These are phyloP conservation scores for Papilio machaon DNA, from an alignment of 1,140 invertebrate species.

Conservation along the genomic window DNA sequence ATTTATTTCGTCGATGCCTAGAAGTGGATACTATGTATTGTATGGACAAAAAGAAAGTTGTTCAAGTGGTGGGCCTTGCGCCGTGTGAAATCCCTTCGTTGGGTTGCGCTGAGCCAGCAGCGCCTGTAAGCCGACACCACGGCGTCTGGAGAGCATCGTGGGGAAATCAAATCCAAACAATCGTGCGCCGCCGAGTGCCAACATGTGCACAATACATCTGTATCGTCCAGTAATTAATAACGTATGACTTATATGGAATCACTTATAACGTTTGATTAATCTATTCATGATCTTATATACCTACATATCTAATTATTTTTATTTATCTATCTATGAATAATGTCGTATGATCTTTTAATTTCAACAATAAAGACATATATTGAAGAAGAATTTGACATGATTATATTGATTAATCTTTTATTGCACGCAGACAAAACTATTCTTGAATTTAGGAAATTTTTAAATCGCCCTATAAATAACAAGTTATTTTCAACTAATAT, in stretches of 20 bases:
- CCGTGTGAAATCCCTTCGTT: slow-evolving; percentile 65
- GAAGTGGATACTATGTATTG: background rate
- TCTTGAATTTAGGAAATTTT: too few species aligned
- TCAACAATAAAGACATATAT: background rate
- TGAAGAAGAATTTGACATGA: background rate
- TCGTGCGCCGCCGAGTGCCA: slow-evolving; percentile 58
- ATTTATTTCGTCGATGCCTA: background rate
- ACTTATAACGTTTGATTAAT: slow-evolving; percentile 22
- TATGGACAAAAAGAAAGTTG: background rate
- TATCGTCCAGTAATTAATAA: slow-evolving; percentile 46
- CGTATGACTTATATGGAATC: slow-evolving; percentile 35
- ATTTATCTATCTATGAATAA: background rate
- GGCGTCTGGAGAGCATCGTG: slow-evolving; percentile 72
- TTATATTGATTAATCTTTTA: background rate
- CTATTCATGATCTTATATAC: slow-evolving; percentile 2
- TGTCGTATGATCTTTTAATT: background rate
- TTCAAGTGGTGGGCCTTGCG: slow-evolving; percentile 72
- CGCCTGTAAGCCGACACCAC: slow-evolving; percentile 71
- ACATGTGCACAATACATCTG: slow-evolving; percentile 72
- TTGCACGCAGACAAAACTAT: too few species aligned
- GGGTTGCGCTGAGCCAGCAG: slow-evolving; percentile 51
- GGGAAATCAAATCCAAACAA: slow-evolving; percentile 72
- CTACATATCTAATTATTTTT: background rate
- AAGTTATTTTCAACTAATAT: too few species aligned
- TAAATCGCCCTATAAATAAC: too few species aligned